Evolutionary conservation across 2,113 vertebrate species (phyloP).

Genomic region (Hypocryptadius cinnamomeus): DNA sequence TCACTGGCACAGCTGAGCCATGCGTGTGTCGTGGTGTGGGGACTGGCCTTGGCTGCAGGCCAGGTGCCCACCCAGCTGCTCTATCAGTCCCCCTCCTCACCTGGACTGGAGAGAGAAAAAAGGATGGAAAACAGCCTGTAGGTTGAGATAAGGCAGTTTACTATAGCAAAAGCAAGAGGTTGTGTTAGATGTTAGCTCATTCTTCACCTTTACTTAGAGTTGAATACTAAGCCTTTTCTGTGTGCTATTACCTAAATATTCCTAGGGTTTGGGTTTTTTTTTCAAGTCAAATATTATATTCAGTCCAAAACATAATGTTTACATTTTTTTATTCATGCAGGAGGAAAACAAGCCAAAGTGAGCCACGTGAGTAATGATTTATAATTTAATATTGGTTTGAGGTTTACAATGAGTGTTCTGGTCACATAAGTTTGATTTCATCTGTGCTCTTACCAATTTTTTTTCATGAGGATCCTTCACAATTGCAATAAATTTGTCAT

Average conservation of each 20-base stretch:
- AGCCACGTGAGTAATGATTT: neutral
- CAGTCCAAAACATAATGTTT: neutral
- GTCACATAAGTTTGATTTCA: neutral
- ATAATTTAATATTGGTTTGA: neutral
- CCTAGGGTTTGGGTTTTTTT: neutral
- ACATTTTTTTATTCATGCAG: neutral
- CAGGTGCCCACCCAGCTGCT: neutral
- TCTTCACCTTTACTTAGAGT: neutral
- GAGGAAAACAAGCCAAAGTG: neutral
- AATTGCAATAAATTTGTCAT: neutral
- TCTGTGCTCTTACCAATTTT: neutral
- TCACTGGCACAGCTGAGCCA: neutral
- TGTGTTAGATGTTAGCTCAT: neutral
- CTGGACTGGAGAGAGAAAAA: neutral
- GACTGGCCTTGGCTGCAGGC: neutral
- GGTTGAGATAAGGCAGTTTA: neutral
- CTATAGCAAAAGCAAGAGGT: neutral
- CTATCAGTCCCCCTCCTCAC: neutral
- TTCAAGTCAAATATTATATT: neutral
- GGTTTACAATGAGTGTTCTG: neutral
- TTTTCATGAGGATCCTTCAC: neutral
- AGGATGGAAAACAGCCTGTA: neutral
- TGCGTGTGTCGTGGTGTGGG: neutral
- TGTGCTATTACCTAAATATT: neutral
- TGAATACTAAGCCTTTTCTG: neutral